Evolutionary conservation across 2,797 vertebrate species (phyloP).

Genomic region (Notoglanidium macrostoma): DNA sequence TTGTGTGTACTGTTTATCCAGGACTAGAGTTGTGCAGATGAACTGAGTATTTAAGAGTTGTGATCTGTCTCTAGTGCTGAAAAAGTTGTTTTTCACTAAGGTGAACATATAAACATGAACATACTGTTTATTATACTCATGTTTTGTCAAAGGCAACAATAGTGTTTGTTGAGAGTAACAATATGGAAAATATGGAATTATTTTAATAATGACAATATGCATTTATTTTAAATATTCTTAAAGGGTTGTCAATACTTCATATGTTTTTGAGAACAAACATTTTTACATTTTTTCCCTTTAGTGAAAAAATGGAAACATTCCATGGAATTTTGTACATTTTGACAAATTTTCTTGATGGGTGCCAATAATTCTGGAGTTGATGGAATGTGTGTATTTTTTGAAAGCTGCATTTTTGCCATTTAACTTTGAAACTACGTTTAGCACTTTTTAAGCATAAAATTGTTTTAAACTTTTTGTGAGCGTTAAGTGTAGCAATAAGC

Average conservation of each 20-base stretch:
- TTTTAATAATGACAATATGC: neutral
- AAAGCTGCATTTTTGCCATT: slow-evolving; percentile 20
- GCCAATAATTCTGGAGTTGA: neutral
- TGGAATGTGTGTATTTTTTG: neutral
- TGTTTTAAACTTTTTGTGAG: neutral
- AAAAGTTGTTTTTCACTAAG: neutral
- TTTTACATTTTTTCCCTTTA: neutral
- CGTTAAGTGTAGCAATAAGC: neutral
- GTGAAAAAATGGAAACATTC: neutral
- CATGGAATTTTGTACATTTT: neutral
- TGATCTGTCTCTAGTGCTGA: neutral
- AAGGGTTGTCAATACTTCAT: no score
- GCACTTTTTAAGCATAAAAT: slow-evolving; percentile 28
- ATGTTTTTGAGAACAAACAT: neutral
- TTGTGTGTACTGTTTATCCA: neutral
- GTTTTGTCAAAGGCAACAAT: neutral
- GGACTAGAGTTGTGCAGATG: neutral
- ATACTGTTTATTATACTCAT: neutral
- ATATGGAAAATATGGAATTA: neutral
- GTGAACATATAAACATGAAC: neutral
- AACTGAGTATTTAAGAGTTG: neutral
- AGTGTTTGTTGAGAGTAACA: neutral
- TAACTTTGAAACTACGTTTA: slow-evolving; percentile 18
- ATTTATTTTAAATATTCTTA: neutral
- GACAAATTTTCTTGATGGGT: neutral